Evolutionary conservation across 2,888 invertebrate genomes (phyloP), one percentile per base, ranked within the genome.

Genomic region (Pecten maximus): DNA sequence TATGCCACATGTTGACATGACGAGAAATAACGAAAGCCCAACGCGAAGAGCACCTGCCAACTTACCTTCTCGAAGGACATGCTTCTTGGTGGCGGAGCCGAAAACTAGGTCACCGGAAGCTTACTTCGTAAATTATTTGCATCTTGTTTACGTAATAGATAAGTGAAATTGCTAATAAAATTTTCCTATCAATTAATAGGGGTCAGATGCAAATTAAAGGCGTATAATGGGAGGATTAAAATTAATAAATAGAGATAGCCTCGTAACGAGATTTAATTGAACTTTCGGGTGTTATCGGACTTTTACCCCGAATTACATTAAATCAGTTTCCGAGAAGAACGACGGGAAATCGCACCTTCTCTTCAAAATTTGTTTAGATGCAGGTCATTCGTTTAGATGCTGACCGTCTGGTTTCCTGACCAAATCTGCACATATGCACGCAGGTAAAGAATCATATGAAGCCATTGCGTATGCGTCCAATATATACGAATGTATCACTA

Each of bases 321-420:
- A 74, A 74, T 3, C 1, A 74, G 74, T 74, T 74, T 74, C 74
- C 74, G 74, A 74, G 35, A 74, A 74, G 74, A 74, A 74, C 74
- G 74, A 74, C 74, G 35, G 60, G 23, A 74, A 54, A 15, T 74
- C 35, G 74, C 74, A 74, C 74, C 74, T 74, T 74, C 74, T 35
- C 74, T 74, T 74, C 74, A 74, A 74, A 74, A 35, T 74, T 35
- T 74, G 74, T 35, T 60, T 74, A 35, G 74, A 74, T 74, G 74
- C 74, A 74, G 74, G 74, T 74, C 74, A 74, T 10, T 35, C 28
- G 10, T 74, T 35, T 74, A 60, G 74, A 74, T 74, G 74, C 74
- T 74, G 74, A 74, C 15, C 35, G 35, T 35, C 74, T 74, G 74
- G 74, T 16, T 28, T 74, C 74, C 0, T 74, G 8, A 35, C 74